Conservation (phyloP, 1,140 invertebrate species). For the Drosophila eugracilis region DNA sequence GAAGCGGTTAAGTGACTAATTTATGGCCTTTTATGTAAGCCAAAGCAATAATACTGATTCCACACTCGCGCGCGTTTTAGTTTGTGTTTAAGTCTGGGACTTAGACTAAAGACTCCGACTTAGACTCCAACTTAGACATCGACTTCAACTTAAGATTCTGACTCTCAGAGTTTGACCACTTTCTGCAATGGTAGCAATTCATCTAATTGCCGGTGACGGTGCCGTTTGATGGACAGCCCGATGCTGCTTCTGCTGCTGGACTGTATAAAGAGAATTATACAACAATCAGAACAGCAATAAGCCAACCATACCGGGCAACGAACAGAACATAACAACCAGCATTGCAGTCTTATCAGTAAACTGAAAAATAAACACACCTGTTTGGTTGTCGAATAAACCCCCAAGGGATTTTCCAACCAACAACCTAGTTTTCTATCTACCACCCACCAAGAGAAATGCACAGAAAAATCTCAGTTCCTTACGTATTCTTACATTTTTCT, state of each 20-base stretch:
- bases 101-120: too few species aligned
- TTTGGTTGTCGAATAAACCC: neutral
- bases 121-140: too few species aligned
- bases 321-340: neutral
- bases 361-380: constrained; percentile 3
- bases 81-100: constrained; percentile 12
- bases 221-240: constrained; percentile 63
- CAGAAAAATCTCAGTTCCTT: too few species aligned
- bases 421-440: neutral
- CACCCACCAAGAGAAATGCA: neutral
- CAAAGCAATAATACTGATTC: constrained; percentile 63
- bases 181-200: constrained; percentile 72
- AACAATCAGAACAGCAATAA: constrained; percentile 43
- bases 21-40: constrained; percentile 80
- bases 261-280: constrained; percentile 46
- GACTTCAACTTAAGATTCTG: too few species aligned
- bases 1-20: constrained; percentile 76
- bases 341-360: constrained; percentile 14
- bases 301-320: constrained; percentile 37
- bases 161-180: constrained; percentile 57
- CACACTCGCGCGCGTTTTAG: constrained; percentile 43
- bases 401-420: constrained; percentile 5
- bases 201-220: constrained; percentile 64
- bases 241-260: too few species aligned
- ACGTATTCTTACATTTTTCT: too few species aligned